Evolutionary conservation across 2,888 invertebrate species (phyloP).

Genomic region (Brachylomia viminalis): DNA sequence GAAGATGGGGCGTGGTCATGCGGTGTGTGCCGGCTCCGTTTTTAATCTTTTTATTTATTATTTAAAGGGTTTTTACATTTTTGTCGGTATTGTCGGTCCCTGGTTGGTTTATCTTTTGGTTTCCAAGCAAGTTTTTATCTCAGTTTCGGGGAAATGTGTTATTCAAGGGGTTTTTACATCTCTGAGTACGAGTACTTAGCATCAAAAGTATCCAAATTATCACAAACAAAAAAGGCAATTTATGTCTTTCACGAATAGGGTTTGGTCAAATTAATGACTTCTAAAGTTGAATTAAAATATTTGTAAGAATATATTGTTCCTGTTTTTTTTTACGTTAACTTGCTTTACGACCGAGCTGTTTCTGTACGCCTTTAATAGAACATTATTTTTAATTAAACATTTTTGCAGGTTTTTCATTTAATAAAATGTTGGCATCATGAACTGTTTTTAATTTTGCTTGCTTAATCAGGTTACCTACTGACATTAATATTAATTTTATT

Average conservation of each 20-base stretch:
- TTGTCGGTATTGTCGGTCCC: neutral
- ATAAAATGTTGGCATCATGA: constrained; percentile 39
- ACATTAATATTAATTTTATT: constrained; percentile 30
- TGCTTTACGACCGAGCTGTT: constrained; percentile 19
- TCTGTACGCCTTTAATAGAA: constrained; percentile 41
- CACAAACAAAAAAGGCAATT: accelerated
- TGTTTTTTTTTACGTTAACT: neutral
- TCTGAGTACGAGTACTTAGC: neutral
- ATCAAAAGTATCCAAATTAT: neutral
- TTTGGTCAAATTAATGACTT: too few species aligned
- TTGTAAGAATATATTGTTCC: neutral
- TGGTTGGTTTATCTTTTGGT: neutral
- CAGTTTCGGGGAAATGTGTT: neutral
- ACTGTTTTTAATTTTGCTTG: constrained; percentile 56
- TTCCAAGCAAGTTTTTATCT: neutral
- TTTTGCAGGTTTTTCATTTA: constrained; percentile 35
- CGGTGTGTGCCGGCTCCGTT: constrained; percentile 20
- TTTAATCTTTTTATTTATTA: constrained; percentile 37
- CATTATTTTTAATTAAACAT: constrained; percentile 57
- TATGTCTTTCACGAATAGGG: neutral
- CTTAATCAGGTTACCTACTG: constrained; percentile 25
- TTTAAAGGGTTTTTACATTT: neutral
- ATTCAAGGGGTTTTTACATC: neutral
- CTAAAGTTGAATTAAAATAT: too few species aligned
- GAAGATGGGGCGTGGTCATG: constrained; percentile 37